Conservation (phyloP, 2,888 invertebrate genomes). For the Lamellibrachia satsuma region DNA sequence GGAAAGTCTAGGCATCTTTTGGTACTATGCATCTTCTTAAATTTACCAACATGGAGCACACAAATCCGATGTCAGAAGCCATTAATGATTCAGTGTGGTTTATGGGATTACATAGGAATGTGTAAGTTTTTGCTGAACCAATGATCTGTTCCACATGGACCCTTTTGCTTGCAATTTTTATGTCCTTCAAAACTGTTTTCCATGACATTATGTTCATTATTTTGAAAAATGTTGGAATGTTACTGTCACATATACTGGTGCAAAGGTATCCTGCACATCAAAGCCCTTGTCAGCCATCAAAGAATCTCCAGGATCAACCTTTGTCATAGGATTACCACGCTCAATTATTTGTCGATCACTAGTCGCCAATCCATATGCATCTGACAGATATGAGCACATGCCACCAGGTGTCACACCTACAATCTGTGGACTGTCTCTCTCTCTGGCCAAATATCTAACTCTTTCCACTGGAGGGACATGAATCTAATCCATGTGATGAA, state of each 20-base stretch:
- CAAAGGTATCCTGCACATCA: constrained; percentile 40
- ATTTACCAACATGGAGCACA: constrained; percentile 18
- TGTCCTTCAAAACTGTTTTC: constrained; percentile 34
- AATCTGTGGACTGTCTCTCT: constrained; percentile 33
- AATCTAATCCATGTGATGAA: constrained; percentile 39
- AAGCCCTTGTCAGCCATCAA: constrained; percentile 38
- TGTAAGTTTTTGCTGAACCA: constrained; percentile 26
- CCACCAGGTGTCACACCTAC: constrained; percentile 45
- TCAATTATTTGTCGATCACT: constrained; percentile 42
- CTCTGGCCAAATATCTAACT: constrained; percentile 37
- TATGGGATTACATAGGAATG: not conserved
- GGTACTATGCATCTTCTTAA: constrained; percentile 24
- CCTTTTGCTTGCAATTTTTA: constrained; percentile 41
- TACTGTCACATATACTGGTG: constrained; percentile 38
- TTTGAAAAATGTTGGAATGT: constrained; percentile 43
- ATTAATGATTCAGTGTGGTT: constrained; percentile 23
- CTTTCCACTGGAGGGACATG: constrained; percentile 22
- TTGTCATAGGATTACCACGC: not conserved
- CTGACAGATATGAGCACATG: constrained; percentile 41
- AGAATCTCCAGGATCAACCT: constrained; percentile 24
- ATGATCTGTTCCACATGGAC: constrained; percentile 37
- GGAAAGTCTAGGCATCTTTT: constrained; percentile 20
- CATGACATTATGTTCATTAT: constrained; percentile 40
- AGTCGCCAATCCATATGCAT: constrained; percentile 45
- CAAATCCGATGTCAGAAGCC: constrained; percentile 14